Base-by-base conservation (phyloP, 2,113 vertebrate genomes). In the Brevimyrus niger region DNA sequence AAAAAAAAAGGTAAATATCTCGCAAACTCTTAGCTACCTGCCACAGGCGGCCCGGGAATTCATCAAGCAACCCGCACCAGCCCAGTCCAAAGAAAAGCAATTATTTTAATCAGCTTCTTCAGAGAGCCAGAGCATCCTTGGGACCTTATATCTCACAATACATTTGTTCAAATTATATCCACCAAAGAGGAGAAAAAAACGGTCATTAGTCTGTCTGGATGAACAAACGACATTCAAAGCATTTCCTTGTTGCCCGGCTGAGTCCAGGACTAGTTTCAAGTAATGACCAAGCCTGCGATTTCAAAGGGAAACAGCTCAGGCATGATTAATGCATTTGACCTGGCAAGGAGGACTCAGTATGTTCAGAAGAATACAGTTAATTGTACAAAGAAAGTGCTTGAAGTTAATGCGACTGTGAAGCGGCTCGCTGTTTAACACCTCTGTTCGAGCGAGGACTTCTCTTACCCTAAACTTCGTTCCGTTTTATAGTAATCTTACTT, bases 311-410 rank as follows among this genome's bases (percentile, higher is more conserved):
- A 91, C 89, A 92, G 92, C 92, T 93, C 92, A 91, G 89, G 93
- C 89, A 93, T 96, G 95, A 96, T 96, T 96, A 95, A 96, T 96
- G 95, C 93, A 95, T 92, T 88, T 92, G 94, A 95, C 94, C 95
- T 91, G 90, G 94, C 94, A 95, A 95, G 88, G 23, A 51, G n/a
- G 69, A 87, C 61, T 86, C 48, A 5, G 31, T 51, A 13, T 53
- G 95, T 95, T 94, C 91, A 91, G 92, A 91, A 94, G 93, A 96
- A 96, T 94, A 95, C 94, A 91, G 91, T 92, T 95, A 94, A 95
- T 95, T 95, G 94, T 95, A 94, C 47, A 31, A 94, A 93, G 91
- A 93, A 87, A 35, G 9, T 91, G 89, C 92, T 89, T 92, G 88
- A 91, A 94, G 92, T 92, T 92, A 93, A 94, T 73, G 50, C 89